These are phyloP conservation scores for Protobothrops mucrosquamatus DNA, from an alignment of 2,113 vertebrate species.

Conservation along the genomic window DNA sequence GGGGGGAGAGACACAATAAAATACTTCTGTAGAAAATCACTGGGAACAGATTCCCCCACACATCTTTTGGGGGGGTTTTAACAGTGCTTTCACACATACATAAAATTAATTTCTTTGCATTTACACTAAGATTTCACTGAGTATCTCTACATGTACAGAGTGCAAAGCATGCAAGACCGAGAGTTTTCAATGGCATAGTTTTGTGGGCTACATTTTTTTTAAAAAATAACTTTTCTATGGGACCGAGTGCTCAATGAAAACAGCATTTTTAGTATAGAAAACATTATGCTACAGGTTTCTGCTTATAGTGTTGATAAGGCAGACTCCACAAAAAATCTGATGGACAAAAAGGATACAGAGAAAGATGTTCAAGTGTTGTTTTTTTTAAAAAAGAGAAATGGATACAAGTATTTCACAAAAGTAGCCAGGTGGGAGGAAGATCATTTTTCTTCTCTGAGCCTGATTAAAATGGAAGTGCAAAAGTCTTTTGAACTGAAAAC, in stretches of 20 bases:
- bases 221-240: neutral
- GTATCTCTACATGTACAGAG: neutral
- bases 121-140: neutral
- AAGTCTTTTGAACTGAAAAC: neutral
- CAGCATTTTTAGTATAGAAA: neutral
- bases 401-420: neutral
- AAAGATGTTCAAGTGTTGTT: neutral
- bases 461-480: neutral
- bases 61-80: neutral
- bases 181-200: neutral
- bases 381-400: neutral
- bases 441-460: neutral
- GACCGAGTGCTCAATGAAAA: neutral
- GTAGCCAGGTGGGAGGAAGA: neutral
- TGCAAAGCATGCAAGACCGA: neutral
- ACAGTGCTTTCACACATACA: neutral
- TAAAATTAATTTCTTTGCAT: neutral
- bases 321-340: neutral
- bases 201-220: neutral
- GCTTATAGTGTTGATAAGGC: neutral
- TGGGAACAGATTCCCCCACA: neutral
- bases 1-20: neutral
- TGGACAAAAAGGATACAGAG: neutral
- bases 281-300: too few species aligned
- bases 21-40: neutral